These are phyloP conservation scores for Carassius gibelio DNA, from an alignment of 2,113 vertebrate species.

Conservation along the genomic window DNA sequence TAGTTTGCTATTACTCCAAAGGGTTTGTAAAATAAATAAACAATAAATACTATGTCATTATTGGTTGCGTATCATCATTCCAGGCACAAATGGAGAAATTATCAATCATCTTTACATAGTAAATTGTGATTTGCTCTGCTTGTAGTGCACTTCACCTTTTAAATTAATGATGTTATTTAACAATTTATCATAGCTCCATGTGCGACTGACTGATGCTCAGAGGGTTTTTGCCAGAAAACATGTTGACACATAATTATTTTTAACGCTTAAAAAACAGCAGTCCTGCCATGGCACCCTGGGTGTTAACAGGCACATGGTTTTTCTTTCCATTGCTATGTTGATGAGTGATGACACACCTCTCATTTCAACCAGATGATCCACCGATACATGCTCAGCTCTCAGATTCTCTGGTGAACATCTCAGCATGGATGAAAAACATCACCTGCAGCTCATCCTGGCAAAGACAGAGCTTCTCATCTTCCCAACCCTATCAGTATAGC, in stretches of 20 bases:
- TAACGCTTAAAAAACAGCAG: slow-evolving; percentile 74
- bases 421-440: no score
- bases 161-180: neutral
- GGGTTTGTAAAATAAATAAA: neutral
- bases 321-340: slow-evolving; percentile 20
- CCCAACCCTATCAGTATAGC: no score
- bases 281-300: slow-evolving; percentile 63
- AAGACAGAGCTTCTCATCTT: no score
- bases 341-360: no score
- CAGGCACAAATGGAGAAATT: neutral
- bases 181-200: neutral
- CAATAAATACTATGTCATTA: neutral
- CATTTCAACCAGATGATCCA: no score
- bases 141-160: neutral
- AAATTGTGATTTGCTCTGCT: neutral
- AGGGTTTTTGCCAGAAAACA: slow-evolving; percentile 69
- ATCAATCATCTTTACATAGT: neutral
- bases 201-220: slow-evolving; percentile 53
- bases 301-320: slow-evolving; percentile 65
- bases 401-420: no score
- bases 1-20: neutral
- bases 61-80: neutral
- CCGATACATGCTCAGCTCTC: no score
- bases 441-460: no score
- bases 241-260: slow-evolving; percentile 72